phyloP scores from a whole-genome alignment of 2,797 vertebrate species.

The Setipinna tenuifilis region DNA sequence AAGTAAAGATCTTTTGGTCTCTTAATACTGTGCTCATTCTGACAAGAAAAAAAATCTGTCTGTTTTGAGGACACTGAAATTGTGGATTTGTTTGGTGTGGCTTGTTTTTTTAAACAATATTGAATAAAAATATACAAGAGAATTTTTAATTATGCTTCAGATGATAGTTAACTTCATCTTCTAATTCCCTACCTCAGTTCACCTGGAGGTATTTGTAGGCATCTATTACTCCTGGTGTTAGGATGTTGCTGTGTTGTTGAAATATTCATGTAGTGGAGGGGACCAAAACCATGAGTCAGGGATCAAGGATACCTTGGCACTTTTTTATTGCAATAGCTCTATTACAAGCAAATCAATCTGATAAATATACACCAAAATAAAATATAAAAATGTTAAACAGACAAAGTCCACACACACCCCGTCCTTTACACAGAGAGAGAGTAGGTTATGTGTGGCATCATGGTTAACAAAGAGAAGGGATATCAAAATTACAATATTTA shows the following conservation, averaged over 20 bases:
- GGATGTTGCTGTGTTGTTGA: no score
- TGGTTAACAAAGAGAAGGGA: constrained; percentile 52
- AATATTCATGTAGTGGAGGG: background rate
- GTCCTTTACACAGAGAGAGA: constrained; percentile 41
- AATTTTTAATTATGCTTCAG: no score
- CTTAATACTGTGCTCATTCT: no score
- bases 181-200: no score
- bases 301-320: constrained; percentile 56
- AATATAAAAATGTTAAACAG: constrained; percentile 57
- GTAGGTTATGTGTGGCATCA: constrained; percentile 51
- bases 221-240: background rate
- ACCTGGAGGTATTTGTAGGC: background rate
- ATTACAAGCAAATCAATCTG: constrained; percentile 62
- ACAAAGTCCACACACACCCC: constrained; percentile 51
- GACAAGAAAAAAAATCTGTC: no score
- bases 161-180: no score
- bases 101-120: no score
- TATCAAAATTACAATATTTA: constrained; percentile 62
- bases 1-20: no score
- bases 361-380: constrained; percentile 60
- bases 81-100: no score
- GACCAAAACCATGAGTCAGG: constrained; percentile 13
- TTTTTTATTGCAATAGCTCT: constrained; percentile 65
- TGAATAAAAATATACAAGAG: no score
- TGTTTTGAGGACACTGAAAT: no score